Base-by-base conservation (phyloP, 2,797 vertebrate species). In the Limnodromus scolopaceus region DNA sequence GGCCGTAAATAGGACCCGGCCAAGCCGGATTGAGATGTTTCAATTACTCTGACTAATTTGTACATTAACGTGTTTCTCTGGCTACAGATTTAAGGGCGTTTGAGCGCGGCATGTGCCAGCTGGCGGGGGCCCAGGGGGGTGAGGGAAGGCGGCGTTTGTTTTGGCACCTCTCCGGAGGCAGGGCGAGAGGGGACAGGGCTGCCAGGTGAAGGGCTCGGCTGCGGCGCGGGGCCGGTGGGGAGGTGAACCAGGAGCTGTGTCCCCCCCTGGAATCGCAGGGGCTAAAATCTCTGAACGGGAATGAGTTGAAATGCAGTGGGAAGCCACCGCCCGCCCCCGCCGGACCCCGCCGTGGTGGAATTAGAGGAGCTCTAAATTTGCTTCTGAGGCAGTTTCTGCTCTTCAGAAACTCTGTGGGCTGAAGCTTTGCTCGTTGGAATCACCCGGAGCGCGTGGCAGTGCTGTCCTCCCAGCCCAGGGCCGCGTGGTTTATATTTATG, bases 381-480 rank as follows among this genome's bases (percentile, higher is more conserved):
- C 14, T 83, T 92, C 71, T 30, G 54, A 60, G 81, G 54, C 30
- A 24, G 8, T 66, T 92, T 91, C 36, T 55, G 64, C 39, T 54
- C 24, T 66, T 64, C 16, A n/a, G 39, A 28, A 27, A 2, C 32
- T 10, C 17, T 48, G 54, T 24, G 53, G 23, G 27, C n/a, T 80
- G 71, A 54, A 77, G 60, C 30, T 22, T 58, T 2, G 16, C 10
- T 14, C 15, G 23, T 12, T 9, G 32, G 19, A 43, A 19, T 65
- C 20, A 16, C 49, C 41, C 6, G 17, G 68, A 65, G 63, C 0
- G 0, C 3, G 2, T 2, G 55, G 48, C 4, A 2, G 13, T 45
- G 85, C 61, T 60, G 69, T 13, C 2, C 16, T 4, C 32, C 48
- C 66, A 28, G 39, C 32, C 43, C 70, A 28, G 17, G 41, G 49